A percentile compares a stretch with the other conserved stretches of the same genome.
phyloP scores from a whole-genome alignment of 2,113 vertebrate species.

The Ceyx cyanopectus region DNA sequence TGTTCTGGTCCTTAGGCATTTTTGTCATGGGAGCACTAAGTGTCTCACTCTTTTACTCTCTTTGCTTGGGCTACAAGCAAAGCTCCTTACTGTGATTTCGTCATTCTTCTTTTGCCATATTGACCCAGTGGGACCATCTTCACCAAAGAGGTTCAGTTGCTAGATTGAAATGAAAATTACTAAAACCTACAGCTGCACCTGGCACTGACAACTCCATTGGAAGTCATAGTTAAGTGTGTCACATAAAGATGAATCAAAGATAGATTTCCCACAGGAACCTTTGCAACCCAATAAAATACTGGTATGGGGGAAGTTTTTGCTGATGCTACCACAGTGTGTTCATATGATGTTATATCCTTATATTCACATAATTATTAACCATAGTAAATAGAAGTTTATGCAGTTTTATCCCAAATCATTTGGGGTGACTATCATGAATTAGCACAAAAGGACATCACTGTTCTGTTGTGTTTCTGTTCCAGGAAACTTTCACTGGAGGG shows the following conservation, averaged over 20 bases:
- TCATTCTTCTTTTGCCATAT: neutral
- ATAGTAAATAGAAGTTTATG: neutral
- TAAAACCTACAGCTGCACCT: neutral
- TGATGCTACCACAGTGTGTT: neutral
- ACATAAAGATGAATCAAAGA: neutral
- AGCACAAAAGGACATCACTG: neutral
- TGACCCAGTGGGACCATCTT: neutral
- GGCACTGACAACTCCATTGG: neutral
- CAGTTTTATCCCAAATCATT: neutral
- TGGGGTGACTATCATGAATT: neutral
- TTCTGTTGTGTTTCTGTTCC: neutral
- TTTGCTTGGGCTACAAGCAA: neutral
- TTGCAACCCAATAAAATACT: neutral
- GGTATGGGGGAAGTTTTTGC: neutral
- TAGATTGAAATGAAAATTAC: neutral
- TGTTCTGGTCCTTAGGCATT: neutral
- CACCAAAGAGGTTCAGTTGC: neutral
- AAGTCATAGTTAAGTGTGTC: neutral
- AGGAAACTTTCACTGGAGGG: neutral
- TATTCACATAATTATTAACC: neutral
- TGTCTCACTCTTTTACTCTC: neutral
- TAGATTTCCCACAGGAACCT: neutral
- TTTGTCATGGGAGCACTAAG: neutral
- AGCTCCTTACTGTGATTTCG: neutral
- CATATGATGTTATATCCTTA: neutral